Base-by-base conservation (phyloP, 2,113 vertebrate species). In the Rhizomys pruinosus region DNA sequence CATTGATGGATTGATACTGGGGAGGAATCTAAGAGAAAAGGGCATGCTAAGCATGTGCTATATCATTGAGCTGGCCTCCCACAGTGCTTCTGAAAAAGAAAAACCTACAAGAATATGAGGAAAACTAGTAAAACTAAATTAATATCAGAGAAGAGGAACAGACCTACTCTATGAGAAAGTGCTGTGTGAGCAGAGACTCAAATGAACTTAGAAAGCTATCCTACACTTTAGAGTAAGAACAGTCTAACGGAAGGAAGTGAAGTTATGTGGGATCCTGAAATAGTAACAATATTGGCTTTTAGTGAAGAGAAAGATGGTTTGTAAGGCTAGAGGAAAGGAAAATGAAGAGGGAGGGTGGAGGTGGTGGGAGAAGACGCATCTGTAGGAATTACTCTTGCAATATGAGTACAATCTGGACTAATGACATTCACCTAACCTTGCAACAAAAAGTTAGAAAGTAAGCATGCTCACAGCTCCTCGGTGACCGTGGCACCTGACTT, bases 61-160 rank as follows among this genome's bases (percentile, higher is more conserved):
- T 39, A 2, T 17, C 47, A 39, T 12, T 34, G n/a, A 79, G 19
- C 34, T 9, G 29, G n/a, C 9, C 42, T 29, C 32, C 22, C 10
- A 37, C 1, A 32, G 19, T 57, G 4, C 59, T 47, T 77, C 78
- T 59, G 9, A 86, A 78, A 34, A 57, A 57, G 44, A 79, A 79
- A 72, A 68, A 68, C 13, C 25, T 78, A 29, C 69, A 77, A 93
- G 11, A 64, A 71, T 34, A 25, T 23, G 3, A 66, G 17, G n/a
- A 42, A 69, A 78, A 57, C 9, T 86, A 47, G 69, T 61, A 66
- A 92, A 81, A 72, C 29, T 44, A 68, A 68, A 82, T 81, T 63
- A 61, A 63, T 80, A 55, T 34, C 8, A 66, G 13, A 66, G 16
- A 82, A 57, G 7, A 59, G 19, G 52, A 16, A 66, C 10, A 47